Evolutionary conservation across 2,113 vertebrate species (phyloP).

Genomic region (Rhynchopsitta pachyrhyncha): DNA sequence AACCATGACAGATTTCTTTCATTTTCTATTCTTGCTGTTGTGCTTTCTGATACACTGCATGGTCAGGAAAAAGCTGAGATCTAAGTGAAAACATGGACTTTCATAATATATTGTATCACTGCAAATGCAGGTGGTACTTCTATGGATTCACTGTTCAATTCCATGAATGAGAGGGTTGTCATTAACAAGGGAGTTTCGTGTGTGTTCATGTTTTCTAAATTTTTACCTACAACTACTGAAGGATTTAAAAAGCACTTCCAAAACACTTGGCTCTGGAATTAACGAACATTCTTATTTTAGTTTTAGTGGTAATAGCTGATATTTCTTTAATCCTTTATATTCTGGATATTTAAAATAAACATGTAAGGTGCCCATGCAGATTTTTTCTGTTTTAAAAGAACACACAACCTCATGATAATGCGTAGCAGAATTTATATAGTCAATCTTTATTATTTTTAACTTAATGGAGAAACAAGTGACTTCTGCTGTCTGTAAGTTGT

Average conservation of each 20-base stretch:
- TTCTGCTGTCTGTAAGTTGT: constrained; percentile 36
- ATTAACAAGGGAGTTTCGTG: constrained; percentile 34
- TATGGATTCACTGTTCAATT: constrained; percentile 29
- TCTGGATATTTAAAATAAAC: constrained; percentile 41
- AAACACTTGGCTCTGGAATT: constrained; percentile 9
- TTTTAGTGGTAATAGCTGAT: constrained; percentile 11
- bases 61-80: constrained; percentile 14
- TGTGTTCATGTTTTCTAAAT: constrained; percentile 43
- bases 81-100: constrained; percentile 27
- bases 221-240: constrained; percentile 19
- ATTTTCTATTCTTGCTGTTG: background rate
- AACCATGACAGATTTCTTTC: constrained; percentile 1
- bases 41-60: constrained; percentile 25
- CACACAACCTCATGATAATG: constrained; percentile 32
- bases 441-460: background rate
- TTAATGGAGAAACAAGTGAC: constrained; percentile 18
- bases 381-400: constrained; percentile 30
- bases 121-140: constrained; percentile 9
- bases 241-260: background rate
- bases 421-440: constrained; percentile 41
- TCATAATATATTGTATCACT: background rate
- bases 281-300: constrained; percentile 38
- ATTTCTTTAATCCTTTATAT: constrained; percentile 58
- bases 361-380: background rate
- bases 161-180: constrained; percentile 23